phyloP scores from a whole-genome alignment of 2,888 invertebrate species.

The Ochropleura leucogaster region DNA sequence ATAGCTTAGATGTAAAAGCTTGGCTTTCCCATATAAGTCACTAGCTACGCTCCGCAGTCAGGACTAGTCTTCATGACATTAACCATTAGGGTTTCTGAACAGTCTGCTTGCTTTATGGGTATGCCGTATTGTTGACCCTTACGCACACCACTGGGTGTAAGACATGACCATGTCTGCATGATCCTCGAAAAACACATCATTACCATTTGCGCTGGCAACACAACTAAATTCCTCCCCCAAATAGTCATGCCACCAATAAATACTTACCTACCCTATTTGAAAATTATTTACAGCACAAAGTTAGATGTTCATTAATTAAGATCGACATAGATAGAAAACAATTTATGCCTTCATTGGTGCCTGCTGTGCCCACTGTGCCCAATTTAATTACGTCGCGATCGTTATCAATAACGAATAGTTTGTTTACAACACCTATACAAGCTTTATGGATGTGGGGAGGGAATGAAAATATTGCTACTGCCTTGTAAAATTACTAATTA shows the following conservation, averaged over 20 bases:
- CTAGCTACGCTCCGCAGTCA: no score
- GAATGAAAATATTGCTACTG: constrained; percentile 3
- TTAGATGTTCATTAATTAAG: constrained; percentile 67
- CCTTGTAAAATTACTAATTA: constrained; percentile 14
- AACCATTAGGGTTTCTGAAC: no score
- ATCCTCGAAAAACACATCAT: not conserved
- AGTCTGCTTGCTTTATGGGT: no score
- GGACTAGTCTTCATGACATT: no score
- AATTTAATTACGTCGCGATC: constrained; percentile 67
- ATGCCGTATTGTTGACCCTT: no score
- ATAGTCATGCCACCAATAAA: not conserved
- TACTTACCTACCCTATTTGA: constrained; percentile 40
- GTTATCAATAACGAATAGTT: constrained; percentile 68
- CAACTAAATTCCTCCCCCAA: not conserved
- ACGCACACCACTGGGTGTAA: no score
- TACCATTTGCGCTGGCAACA: no score
- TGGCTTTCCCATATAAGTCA: no score
- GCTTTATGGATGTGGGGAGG: constrained; percentile 31
- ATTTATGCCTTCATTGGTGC: constrained; percentile 67
- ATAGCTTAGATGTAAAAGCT: not conserved
- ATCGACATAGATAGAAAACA: constrained; percentile 67
- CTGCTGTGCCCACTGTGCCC: constrained; percentile 60
- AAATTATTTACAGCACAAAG: constrained; percentile 52
- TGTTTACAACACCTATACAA: constrained; percentile 53
- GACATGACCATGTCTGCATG: not conserved